phyloP scores from a whole-genome alignment of 2,113 vertebrate genomes.

The Ceuthmochares aereus region DNA sequence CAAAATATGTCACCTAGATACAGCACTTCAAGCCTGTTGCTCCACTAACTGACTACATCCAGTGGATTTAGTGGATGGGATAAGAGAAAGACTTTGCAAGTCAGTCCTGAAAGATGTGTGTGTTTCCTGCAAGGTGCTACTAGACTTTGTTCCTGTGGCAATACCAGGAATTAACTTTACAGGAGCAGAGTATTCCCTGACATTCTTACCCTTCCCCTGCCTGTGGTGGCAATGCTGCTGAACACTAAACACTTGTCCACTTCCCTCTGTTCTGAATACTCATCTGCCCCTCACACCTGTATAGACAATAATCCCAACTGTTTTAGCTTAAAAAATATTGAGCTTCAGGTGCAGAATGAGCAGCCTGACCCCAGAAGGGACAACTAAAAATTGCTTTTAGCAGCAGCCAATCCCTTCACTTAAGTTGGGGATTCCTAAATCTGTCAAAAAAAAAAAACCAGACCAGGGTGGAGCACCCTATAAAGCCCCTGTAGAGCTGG shows the following conservation, averaged over 20 bases:
- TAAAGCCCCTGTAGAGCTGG: background rate
- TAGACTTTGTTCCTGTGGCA: background rate
- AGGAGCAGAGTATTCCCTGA: background rate
- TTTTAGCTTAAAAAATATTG: background rate
- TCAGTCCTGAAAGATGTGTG: background rate
- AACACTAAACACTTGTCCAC: background rate
- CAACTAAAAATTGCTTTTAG: background rate
- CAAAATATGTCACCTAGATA: background rate
- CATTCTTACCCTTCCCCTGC: background rate
- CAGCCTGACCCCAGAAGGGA: background rate
- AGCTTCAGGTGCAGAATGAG: background rate
- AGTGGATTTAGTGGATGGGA: background rate
- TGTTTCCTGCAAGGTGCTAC: background rate
- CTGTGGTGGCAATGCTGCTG: background rate
- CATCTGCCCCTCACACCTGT: rapidly evolving
- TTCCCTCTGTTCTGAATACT: background rate
- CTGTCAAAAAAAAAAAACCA: background rate
- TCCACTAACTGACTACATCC: background rate
- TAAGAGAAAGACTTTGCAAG: background rate
- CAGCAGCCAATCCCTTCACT: background rate
- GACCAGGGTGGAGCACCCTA: background rate
- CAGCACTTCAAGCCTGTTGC: background rate
- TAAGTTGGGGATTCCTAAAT: background rate
- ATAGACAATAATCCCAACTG: rapidly evolving
- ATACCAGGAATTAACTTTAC: background rate